A percentile compares a stretch with the other conserved stretches of the same genome.
Conservation (phyloP, 2,797 vertebrate genomes). For the Pangasius mekongensis region DNA sequence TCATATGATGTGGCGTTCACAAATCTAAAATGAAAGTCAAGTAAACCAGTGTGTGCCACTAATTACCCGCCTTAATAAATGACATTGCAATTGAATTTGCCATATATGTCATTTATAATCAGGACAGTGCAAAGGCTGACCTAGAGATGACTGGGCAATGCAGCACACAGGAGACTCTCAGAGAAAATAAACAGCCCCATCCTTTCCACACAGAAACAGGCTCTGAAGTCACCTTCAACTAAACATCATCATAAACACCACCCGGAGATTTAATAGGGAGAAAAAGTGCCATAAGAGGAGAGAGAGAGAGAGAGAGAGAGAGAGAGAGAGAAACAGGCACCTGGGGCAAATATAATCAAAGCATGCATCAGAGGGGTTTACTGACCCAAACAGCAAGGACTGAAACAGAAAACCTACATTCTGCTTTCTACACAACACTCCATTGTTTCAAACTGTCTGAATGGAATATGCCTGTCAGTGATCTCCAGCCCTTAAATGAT, state of each 20-base stretch:
- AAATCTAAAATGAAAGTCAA: conserved; percentile 28
- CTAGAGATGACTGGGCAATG: conserved; percentile 18
- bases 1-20: not conserved
- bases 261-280: conserved; percentile 57
- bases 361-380: conserved; percentile 60
- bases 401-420: conserved; percentile 60
- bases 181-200: not conserved
- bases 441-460: conserved; percentile 64
- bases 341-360: conserved; percentile 66
- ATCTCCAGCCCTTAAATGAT: conserved; percentile 21
- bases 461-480: not conserved
- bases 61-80: conserved; percentile 35
- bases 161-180: not conserved
- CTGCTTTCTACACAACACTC: conserved; percentile 44
- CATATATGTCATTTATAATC: conserved; percentile 33
- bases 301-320: not conserved
- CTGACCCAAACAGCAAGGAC: conserved; percentile 46
- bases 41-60: conserved; percentile 20
- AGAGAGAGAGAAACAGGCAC: not conserved
- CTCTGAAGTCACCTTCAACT: conserved; percentile 63
- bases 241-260: conserved; percentile 52
- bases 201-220: conserved; percentile 9
- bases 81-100: conserved; percentile 9
- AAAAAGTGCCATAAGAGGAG: conserved; percentile 15
- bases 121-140: conserved; percentile 20